A percentile compares a stretch with the other conserved stretches of the same genome.
phyloP scores from a whole-genome alignment of 1,140 invertebrate species.

The Zaprionus camerounensis region DNA sequence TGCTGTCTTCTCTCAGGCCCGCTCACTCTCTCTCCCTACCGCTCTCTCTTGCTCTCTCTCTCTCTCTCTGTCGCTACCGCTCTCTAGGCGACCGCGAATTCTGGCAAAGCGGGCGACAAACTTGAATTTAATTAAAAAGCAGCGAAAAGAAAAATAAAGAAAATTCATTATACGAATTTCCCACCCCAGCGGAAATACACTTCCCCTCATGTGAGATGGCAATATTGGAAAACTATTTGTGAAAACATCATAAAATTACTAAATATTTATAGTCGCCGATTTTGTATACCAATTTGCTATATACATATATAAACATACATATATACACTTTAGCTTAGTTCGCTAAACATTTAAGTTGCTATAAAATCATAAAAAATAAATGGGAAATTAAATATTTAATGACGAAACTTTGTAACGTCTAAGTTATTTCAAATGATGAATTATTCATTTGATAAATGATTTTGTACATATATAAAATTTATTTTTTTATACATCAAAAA shows the following conservation, averaged over 20 bases:
- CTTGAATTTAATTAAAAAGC: constrained; percentile 78
- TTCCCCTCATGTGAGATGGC: neutral
- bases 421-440: too few species aligned
- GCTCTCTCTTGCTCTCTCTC: constrained; percentile 30
- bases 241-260: neutral
- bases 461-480: too few species aligned
- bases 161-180: constrained; percentile 24
- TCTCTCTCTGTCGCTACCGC: constrained; percentile 26
- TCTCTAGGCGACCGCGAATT: constrained; percentile 66
- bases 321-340: too few species aligned
- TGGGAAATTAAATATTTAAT: too few species aligned
- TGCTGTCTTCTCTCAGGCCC: constrained; percentile 54
- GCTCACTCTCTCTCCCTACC: constrained; percentile 31
- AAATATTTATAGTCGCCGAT: neutral
- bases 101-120: constrained; percentile 71
- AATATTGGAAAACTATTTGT: neutral
- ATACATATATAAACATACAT: neutral
- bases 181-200: constrained; percentile 32
- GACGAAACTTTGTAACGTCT: too few species aligned
- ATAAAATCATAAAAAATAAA: neutral
- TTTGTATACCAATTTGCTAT: neutral
- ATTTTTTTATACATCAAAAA: too few species aligned
- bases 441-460: too few species aligned
- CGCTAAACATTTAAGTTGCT: neutral
- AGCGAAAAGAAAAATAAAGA: constrained; percentile 26